Base-by-base conservation (phyloP, 2,888 invertebrate species). In the Pinctada fucata region DNA sequence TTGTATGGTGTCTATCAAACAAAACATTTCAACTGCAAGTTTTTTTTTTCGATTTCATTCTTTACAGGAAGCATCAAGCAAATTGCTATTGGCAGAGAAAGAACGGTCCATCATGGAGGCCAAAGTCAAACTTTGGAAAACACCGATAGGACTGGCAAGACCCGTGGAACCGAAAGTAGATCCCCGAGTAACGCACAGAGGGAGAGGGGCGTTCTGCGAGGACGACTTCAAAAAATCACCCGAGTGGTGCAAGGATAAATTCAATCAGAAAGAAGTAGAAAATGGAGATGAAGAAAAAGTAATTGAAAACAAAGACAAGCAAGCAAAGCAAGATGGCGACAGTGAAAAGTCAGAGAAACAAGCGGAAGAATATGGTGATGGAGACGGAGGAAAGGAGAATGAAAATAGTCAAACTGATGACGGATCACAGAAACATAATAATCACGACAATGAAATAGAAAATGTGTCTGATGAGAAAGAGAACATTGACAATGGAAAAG, bases 41-140 rank as follows among this genome's bases (percentile, higher is more conserved):
- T 31, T 31, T 31, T 31, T 58, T 10, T 58, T 6, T 58, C 13
- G 6, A 13, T 58, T 58, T 58, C 13, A 13, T 58, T 58, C 58
- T 58, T 58, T 58, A 10, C 94, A 94, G 94, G 96, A 95, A 92
- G 96, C 96, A n/a, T 94, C 95, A 91, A 93, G 93, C 78, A 94
- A 95, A 79, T 93, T 96, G 13, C 94, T 94, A 84, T 95, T 95
- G 86, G 92, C 96, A 64, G 96, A 96, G 93, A 94, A 94, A 79
- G 96, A 96, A 89, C 94, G 95, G 70, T 94, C 94, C 84, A 93
- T 94, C 78, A 92, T 96, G 81, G 96, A 96, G 86, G 94, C 94
- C 0, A 96, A 96, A 92, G 92, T 96, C 51, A 94, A 94, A 87
- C 93, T 94, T 2, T 87, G 86, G 83, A 86, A 86, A 66, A 86